phyloP scores from a whole-genome alignment of 2,888 invertebrate species.

The Frankliniella fusca region DNA sequence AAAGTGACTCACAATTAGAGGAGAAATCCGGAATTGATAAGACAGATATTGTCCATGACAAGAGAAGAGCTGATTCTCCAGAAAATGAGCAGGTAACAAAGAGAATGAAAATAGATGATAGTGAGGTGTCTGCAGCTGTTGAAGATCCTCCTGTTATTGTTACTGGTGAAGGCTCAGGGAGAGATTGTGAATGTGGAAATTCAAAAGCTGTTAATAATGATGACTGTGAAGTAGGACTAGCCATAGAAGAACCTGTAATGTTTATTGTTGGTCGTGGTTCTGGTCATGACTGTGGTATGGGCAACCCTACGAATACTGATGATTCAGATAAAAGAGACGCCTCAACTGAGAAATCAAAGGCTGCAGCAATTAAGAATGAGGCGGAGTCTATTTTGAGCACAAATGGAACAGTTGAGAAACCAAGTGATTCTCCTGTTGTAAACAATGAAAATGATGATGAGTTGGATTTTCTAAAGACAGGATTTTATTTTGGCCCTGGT shows the following conservation, averaged over 20 bases:
- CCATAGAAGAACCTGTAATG: slow-evolving; percentile 67
- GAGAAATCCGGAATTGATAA: slow-evolving; percentile 35
- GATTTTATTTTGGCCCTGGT: neutral
- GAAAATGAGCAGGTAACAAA: slow-evolving; percentile 34
- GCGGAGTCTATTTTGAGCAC: neutral
- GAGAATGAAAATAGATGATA: slow-evolving; percentile 39
- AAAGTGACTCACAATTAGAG: neutral
- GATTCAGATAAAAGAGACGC: slow-evolving; percentile 16
- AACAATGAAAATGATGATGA: neutral
- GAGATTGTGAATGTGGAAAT: slow-evolving; percentile 57
- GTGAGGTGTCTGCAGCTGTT: slow-evolving; percentile 62
- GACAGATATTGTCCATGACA: slow-evolving; percentile 37
- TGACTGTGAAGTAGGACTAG: slow-evolving; percentile 56
- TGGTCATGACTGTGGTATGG: slow-evolving; percentile 69
- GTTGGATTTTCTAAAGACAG: slow-evolving; percentile 7
- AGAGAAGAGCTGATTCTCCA: slow-evolving; percentile 28
- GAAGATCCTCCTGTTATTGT: slow-evolving; percentile 52
- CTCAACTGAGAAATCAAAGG: too few species aligned
- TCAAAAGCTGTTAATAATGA: slow-evolving; percentile 38
- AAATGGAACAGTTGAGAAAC: neutral
- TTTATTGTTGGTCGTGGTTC: slow-evolving; percentile 67
- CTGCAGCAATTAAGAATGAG: neutral
- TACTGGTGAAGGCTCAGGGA: slow-evolving; percentile 65
- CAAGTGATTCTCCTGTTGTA: neutral
- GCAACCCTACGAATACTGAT: slow-evolving; percentile 54